phyloP scores from a whole-genome alignment of 2,888 invertebrate genomes.

The Colostygia pectinataria region DNA sequence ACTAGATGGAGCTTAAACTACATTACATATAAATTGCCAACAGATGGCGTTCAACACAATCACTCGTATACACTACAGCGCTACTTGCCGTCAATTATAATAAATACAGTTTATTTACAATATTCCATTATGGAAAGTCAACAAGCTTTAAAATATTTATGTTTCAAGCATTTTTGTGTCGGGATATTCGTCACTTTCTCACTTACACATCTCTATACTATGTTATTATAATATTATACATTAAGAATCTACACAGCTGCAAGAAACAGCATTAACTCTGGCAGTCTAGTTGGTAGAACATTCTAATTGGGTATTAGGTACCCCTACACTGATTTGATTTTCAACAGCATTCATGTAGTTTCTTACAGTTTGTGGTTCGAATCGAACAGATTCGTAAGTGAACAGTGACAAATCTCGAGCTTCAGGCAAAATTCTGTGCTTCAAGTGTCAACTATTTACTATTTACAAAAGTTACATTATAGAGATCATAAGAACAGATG shows the following conservation, averaged over 20 bases:
- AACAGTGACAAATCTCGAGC: slow-evolving; percentile 23
- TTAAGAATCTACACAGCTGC: neutral
- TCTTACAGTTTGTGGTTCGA: slow-evolving; percentile 1
- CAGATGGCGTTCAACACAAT: slow-evolving; percentile 40
- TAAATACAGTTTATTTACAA: slow-evolving; percentile 37
- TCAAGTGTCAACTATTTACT: slow-evolving; percentile 22
- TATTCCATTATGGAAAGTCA: slow-evolving; percentile 34
- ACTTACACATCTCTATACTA: too few species aligned
- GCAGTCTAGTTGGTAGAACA: neutral
- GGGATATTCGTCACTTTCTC: slow-evolving; percentile 26
- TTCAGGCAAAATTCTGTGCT: slow-evolving; percentile 12
- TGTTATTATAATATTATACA: too few species aligned
- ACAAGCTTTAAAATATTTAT: slow-evolving; percentile 32
- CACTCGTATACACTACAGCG: slow-evolving; percentile 40
- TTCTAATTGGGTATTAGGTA: too few species aligned
- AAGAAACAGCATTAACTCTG: slow-evolving; percentile 4
- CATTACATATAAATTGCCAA: slow-evolving; percentile 30
- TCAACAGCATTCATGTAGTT: slow-evolving; percentile 1
- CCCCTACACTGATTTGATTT: neutral
- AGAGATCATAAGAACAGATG: slow-evolving; percentile 37
- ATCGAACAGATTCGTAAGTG: slow-evolving; percentile 15
- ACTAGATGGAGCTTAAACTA: slow-evolving; percentile 32
- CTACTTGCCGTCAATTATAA: slow-evolving; percentile 37
- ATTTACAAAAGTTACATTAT: slow-evolving; percentile 33
- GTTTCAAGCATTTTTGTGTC: slow-evolving; percentile 30